Base-by-base conservation (phyloP, 2,888 invertebrate species). In the Dicyrtoma fusca region DNA sequence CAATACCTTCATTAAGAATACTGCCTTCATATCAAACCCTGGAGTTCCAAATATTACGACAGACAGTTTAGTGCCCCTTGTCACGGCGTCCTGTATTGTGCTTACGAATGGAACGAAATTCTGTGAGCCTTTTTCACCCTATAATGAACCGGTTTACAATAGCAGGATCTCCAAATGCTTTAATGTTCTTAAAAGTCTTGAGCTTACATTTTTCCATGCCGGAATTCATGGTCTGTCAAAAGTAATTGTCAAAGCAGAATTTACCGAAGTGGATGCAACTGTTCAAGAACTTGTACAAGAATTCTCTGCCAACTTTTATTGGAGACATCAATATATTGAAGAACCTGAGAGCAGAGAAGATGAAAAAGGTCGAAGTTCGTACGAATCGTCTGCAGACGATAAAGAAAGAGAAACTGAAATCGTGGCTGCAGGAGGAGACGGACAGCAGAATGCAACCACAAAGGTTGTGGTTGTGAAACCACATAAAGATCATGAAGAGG, bases 141-240 rank as follows among this genome's bases (percentile, higher is more conserved):
- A 44, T 25, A 26, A 25, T 8, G 42, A 57, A 25, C 77, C 79
- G 1, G 5, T 19, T 0, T 68, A 65, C 23, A 59, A 74, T 21
- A 8, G 17, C 65, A 13, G 53, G 0, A 81, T 82, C 61, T 77
- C 78, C 49, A 73, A 71, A 21, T 86, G 86, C 75, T 69, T 69
- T 6, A 84, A 86, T 76, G 81, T 84, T 19, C 82, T 85, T 1
- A 82, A 81, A 65, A 79, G 79, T 44, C 80, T 86, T 2, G 82
- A 82, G 64, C 84, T 85, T 70, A 76, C 82, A 2, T 81, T 87
- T 63, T 73, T 79, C 68, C 86, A 87, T 75, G 85, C 86, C 77
- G 87, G 87, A 4, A 84, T 85, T 0, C 78, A 81, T 49, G 87
- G 88, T 4, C 85, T 88, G 19, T 78, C 81, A 1, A 81, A 81